Percentiles rank a stretch among this genome's conserved stretches.
Evolutionary conservation across 2,888 invertebrate species (phyloP).

Genomic region (Eudasyphora cyanicolor): DNA sequence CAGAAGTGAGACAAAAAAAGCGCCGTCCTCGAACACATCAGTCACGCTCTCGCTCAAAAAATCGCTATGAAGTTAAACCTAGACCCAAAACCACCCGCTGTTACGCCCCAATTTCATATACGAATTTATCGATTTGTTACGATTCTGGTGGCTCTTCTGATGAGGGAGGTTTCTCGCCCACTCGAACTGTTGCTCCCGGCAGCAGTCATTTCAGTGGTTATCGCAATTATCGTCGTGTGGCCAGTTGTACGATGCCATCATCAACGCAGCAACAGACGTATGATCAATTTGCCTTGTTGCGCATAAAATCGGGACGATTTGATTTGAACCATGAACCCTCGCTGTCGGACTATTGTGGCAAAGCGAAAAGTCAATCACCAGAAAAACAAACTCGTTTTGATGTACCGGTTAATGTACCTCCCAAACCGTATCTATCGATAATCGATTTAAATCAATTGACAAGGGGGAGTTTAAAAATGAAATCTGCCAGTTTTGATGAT

Average conservation of each 20-base stretch:
- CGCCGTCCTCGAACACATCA: conserved; percentile 78
- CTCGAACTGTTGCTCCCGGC: conserved; percentile 72
- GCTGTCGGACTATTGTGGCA: conserved; percentile 50
- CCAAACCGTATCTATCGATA: conserved; percentile 85
- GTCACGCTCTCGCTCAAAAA: conserved; percentile 77
- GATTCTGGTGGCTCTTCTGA: conserved; percentile 81
- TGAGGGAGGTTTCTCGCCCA: conserved; percentile 77
- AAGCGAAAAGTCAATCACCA: conserved; percentile 39
- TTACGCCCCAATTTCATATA: conserved; percentile 81
- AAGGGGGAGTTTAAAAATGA: conserved; percentile 82
- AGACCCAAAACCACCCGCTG: conserved; percentile 81
- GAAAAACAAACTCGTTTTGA: conserved; percentile 67
- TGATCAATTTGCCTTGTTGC: conserved; percentile 77
- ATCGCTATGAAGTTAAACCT: conserved; percentile 79
- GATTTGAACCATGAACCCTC: conserved; percentile 71
- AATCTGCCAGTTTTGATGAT: conserved; percentile 62
- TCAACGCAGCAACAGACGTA: conserved; percentile 44
- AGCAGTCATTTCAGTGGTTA: conserved; percentile 75
- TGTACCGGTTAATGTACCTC: conserved; percentile 79
- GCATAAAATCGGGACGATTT: conserved; percentile 73
- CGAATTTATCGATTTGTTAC: conserved; percentile 82
- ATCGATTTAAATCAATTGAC: conserved; percentile 88
- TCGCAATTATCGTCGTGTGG: conserved; percentile 72
- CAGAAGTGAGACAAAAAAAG: conserved; percentile 78
- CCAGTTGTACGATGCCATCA: conserved; percentile 66